Conservation (phyloP, 2,797 vertebrate species). For the Cynopterus sphinx region DNA sequence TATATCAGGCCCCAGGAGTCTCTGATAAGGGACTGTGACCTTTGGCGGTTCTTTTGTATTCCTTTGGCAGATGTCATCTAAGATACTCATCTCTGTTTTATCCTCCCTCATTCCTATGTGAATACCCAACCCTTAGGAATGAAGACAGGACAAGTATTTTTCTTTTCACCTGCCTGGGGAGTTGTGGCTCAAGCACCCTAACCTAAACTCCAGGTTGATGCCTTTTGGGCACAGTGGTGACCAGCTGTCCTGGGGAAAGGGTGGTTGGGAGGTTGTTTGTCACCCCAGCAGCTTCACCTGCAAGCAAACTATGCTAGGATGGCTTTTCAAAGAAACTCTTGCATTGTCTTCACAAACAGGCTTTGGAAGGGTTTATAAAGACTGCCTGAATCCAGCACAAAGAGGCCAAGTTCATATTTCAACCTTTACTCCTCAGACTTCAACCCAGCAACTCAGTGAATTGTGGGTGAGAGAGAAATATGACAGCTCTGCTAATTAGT, state of each 20-base stretch:
- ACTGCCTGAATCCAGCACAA: not conserved
- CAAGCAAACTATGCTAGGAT: not conserved
- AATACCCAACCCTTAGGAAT: not conserved
- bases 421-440: not conserved
- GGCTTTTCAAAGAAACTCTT: not conserved
- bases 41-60: not conserved
- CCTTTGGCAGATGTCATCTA: not conserved
- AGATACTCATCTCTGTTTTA: not conserved
- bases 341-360: not conserved
- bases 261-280: not conserved
- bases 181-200: rapidly evolving
- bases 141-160: not conserved
- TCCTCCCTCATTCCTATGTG: not conserved
- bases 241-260: not conserved
- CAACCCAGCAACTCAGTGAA: not conserved
- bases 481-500: not conserved
- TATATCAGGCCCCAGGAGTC: not conserved
- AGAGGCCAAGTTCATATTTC: not conserved
- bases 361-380: not conserved
- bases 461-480: not conserved
- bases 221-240: rapidly evolving
- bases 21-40: not conserved
- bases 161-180: not conserved
- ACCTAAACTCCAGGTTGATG: not conserved
- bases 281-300: not conserved